A percentile compares a stretch with the other conserved stretches of the same genome.
These are phyloP conservation scores for Amiota mariae DNA, from an alignment of 2,888 invertebrate genomes.

Conservation along the genomic window DNA sequence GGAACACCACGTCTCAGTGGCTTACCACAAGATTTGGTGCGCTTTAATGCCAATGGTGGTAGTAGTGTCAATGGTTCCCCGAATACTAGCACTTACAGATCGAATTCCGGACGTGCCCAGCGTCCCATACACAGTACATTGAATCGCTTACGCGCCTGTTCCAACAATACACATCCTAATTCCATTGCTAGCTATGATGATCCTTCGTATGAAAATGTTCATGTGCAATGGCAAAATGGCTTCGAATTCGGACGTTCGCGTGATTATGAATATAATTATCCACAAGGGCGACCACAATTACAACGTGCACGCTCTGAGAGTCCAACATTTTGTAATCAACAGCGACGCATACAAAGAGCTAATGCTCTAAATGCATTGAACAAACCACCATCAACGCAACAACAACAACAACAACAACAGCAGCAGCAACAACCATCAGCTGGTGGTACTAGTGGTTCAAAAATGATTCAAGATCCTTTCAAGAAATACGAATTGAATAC, in stretches of 20 bases:
- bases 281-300: constrained; percentile 59
- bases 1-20: constrained; percentile 64
- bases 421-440: background rate
- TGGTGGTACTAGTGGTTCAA: background rate
- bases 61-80: constrained; percentile 23
- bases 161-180: constrained; percentile 7
- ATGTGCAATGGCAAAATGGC: constrained; percentile 73
- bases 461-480: constrained; percentile 68
- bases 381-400: constrained; percentile 13
- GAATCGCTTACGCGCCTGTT: constrained; percentile 63
- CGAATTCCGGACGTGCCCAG: constrained; percentile 54
- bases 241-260: constrained; percentile 72
- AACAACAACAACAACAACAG: background rate
- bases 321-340: constrained; percentile 67
- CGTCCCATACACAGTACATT: constrained; percentile 70
- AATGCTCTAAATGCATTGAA: constrained; percentile 46
- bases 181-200: constrained; percentile 62
- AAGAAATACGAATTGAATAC: constrained; percentile 71
- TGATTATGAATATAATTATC: constrained; percentile 58
- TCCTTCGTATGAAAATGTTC: constrained; percentile 73
- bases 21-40: constrained; percentile 70
- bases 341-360: constrained; percentile 57
- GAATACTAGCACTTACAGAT: constrained; percentile 33
- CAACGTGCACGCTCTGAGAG: constrained; percentile 72
- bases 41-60: constrained; percentile 63